These are phyloP conservation scores for Eueremaeus valkanovi DNA, from an alignment of 2,888 invertebrate species.

Conservation along the genomic window DNA sequence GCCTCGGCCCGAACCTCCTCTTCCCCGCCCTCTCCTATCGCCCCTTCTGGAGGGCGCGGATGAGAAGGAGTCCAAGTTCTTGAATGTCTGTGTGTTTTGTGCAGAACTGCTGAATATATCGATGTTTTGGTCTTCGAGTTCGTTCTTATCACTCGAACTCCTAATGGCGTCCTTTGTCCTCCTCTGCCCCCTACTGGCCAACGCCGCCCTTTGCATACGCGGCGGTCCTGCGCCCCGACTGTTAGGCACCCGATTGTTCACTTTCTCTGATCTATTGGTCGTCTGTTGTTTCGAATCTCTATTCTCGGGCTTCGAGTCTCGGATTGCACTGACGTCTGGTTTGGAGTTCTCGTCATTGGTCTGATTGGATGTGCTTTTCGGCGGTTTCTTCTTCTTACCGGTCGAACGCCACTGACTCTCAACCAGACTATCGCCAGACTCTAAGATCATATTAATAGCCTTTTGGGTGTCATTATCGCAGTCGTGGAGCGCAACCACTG, in stretches of 20 bases:
- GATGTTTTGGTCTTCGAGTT: background rate
- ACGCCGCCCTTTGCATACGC: conserved; percentile 55
- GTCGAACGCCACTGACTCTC: conserved; percentile 71
- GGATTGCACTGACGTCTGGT: conserved; percentile 40
- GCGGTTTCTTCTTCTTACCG: conserved; percentile 81
- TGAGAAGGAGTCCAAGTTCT: too few relatives aligned
- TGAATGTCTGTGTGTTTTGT: background rate
- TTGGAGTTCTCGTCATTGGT: conserved; percentile 42
- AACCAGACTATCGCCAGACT: conserved; percentile 63
- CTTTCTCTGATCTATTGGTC: conserved; percentile 41
- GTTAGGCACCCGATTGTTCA: conserved; percentile 44
- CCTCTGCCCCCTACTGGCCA: background rate
- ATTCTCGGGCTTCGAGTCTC: conserved; percentile 42
- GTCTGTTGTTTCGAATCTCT: conserved; percentile 42
- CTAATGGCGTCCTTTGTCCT: background rate
- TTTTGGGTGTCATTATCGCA: conserved; percentile 80
- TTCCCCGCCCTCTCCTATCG: conserved; percentile 33
- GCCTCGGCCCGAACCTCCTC: conserved; percentile 23
- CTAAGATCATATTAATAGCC: conserved; percentile 75
- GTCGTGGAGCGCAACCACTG: conserved; percentile 86
- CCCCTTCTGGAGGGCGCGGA: background rate
- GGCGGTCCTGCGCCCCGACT: conserved; percentile 53
- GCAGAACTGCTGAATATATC: conserved; percentile 1
- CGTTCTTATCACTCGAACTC: background rate
- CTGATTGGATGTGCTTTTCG: conserved; percentile 44